These are phyloP conservation scores for Malurus melanocephalus DNA, from an alignment of 2,113 vertebrate species.

Conservation along the genomic window DNA sequence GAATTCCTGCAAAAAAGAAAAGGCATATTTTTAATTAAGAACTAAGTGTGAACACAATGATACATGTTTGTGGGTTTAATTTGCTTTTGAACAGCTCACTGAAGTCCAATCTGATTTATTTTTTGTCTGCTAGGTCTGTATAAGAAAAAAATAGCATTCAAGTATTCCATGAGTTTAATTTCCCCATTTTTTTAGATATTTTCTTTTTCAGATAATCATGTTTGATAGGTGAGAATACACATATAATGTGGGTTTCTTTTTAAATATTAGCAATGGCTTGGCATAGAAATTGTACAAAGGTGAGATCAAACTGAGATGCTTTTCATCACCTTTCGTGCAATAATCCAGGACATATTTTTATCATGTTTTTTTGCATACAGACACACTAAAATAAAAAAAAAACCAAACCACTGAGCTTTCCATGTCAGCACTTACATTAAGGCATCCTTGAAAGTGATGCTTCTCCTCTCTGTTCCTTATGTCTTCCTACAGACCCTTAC, in stretches of 20 bases:
- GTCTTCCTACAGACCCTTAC: not conserved
- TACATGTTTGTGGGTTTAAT: not conserved
- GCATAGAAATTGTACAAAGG: not conserved
- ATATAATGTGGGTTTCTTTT: not conserved
- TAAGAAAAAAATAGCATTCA: not conserved
- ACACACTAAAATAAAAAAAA: conserved; percentile 6
- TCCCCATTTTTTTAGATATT: not conserved
- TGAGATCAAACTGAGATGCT: conserved; percentile 42
- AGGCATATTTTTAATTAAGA: conserved; percentile 5
- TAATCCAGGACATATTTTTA: conserved; percentile 62
- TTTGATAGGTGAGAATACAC: not conserved
- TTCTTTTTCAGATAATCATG: not conserved
- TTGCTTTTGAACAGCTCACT: not conserved
- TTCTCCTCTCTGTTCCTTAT: not conserved
- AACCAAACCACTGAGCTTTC: not conserved
- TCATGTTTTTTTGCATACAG: conserved; percentile 29
- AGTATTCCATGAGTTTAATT: not conserved
- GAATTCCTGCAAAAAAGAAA: not conserved
- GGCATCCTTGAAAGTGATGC: not conserved
- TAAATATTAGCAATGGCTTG: not conserved
- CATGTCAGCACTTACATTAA: conserved; percentile 37
- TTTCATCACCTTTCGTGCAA: conserved; percentile 51
- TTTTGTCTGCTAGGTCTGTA: not conserved
- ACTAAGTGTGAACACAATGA: not conserved
- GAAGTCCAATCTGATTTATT: not conserved